Evolutionary conservation across 2,797 vertebrate species (phyloP), one percentile per base, ranked within the genome.

Genomic region (Novumbra hubbsi): DNA sequence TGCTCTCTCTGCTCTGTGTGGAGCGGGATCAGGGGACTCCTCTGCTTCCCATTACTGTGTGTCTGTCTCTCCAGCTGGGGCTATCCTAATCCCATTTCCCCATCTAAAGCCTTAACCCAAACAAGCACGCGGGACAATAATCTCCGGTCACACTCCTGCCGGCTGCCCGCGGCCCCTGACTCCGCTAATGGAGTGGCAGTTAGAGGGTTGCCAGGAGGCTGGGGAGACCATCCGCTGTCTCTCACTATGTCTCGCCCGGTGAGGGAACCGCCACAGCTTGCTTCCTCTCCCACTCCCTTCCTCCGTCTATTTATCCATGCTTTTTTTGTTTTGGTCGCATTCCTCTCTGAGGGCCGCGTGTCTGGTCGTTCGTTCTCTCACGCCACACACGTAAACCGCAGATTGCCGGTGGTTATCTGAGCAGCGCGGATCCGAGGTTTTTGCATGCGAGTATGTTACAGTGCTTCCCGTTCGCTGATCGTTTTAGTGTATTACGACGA

Each of bases 51-150:
- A 92, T 92, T 92, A 92, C 88, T 86, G 85, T 85, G 84, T 86
- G 89, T 90, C 85, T 88, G 89, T 89, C 84, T 88, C 86, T 89
- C 88, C 89, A 92, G 88, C 86, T 87, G 83, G 90, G 91, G 84
- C 90, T 85, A 77, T 87, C 89, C 90, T 93, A 92, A 93, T 93
- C 92, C 92, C 91, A 93, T 92, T 93, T 92, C 90, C 90, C 88
- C 91, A 91, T 91, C 90, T 92, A 91, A 93, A 93, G 91, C 92
- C 90, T 90, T 90, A 93, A 92, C 91, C 90, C 90, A 93, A 93
- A 93, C 90, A 93, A 92, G 88, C 89, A 88, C 85, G 81, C 89
- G 85, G 89, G 90, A 91, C 90, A 91, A 90, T 92, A 92, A 93
- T 93, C 90, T 91, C 87, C 76, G 86, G 89, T 92, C 89, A 91